These are phyloP conservation scores for Odontocerum albicorne DNA, from an alignment of 2,888 invertebrate genomes.

Conservation along the genomic window DNA sequence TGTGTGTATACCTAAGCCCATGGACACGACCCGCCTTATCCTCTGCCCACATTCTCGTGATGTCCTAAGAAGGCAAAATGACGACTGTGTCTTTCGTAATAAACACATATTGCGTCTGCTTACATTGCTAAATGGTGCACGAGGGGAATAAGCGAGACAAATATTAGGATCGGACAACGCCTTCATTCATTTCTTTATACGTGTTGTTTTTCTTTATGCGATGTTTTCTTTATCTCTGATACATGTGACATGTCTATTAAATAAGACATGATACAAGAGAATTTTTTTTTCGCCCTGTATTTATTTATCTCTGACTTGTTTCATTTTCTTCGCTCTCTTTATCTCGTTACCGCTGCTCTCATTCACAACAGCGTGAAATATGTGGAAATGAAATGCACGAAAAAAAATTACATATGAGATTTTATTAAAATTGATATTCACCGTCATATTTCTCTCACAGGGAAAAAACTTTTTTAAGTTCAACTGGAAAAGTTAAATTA, in stretches of 20 bases:
- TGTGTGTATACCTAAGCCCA: no score
- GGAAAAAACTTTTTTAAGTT: no score
- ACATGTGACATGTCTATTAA: slow-evolving; percentile 22
- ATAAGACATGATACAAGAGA: neutral
- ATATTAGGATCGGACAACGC: slow-evolving; percentile 24
- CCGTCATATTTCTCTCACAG: no score
- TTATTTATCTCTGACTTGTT: neutral
- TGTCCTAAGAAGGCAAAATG: no score
- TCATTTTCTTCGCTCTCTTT: neutral
- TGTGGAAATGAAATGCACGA: no score
- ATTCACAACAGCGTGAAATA: no score
- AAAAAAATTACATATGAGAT: no score
- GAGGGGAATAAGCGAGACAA: slow-evolving; percentile 26
- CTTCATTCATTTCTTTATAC: slow-evolving; percentile 14
- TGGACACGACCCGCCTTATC: no score
- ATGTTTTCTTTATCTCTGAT: slow-evolving; percentile 17
- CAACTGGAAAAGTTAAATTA: no score
- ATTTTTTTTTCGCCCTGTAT: neutral
- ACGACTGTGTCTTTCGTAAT: slow-evolving; percentile 20
- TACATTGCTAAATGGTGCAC: slow-evolving; percentile 23
- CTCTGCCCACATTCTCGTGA: no score
- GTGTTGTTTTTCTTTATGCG: slow-evolving; percentile 1
- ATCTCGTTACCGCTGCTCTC: neutral
- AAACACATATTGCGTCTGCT: slow-evolving; percentile 34
- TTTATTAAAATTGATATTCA: no score